Evolutionary conservation across 2,113 vertebrate genomes (phyloP), one percentile per base, ranked within the genome.

Genomic region (Damaliscus lunatus): DNA sequence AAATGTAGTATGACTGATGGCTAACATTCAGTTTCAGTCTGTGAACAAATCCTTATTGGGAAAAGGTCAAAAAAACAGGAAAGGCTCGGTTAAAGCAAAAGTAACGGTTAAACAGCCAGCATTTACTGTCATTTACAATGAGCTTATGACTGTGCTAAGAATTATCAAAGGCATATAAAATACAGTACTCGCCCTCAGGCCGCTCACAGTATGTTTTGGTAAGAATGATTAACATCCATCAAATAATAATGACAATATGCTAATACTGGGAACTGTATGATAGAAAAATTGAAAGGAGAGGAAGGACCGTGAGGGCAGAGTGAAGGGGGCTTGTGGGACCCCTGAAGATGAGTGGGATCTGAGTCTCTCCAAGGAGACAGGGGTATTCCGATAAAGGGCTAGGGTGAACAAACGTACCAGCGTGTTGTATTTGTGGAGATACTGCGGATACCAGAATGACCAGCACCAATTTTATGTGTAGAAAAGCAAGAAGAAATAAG

Each of bases 41-140:
- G 53, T 96, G 86, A 95, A 86, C 5, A 97, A 91, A 93, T 91
- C 0, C 12, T 90, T 88, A 71, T 33, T 92, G 59, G 85, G 67
- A 93, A 87, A 97, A 64, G 48, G 31, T 21, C 31, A 77, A 84
- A 92, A 71, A 71, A 97, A 46, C 40, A 40, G 46, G 71, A 95
- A 94, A 50, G 12, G 23, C 27, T 33, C 19, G 25, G 83, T 86
- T 97, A 95, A 96, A 97, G 87, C 67, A 92, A 94, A 96, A 89
- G 29, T 81, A 94, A 48, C 0, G 53, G 6, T 74, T 88, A 88
- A 94, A 59, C 12, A 90, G 55, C 5, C 55, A 94, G 23, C 13
- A 81, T 88, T 85, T 92, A 62, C 48, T 90, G n/a, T 90, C n/a
- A 80, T 40, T 94, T 80, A 86, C 62, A 74, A 46, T 87, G 29